Evolutionary conservation across 2,888 invertebrate species (phyloP).

Genomic region (Adelphocoris suturalis): DNA sequence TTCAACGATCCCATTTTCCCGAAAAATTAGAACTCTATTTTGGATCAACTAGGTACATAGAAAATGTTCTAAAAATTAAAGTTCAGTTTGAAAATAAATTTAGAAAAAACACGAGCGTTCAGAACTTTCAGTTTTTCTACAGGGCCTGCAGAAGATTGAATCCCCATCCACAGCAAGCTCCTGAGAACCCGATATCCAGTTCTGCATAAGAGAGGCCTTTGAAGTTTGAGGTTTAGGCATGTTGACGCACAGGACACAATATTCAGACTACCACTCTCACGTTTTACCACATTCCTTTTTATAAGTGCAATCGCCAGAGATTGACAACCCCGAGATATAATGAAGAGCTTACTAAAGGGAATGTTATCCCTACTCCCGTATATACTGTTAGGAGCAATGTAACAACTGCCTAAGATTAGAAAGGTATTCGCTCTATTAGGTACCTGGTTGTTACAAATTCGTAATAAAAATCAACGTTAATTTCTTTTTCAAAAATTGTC

Average conservation of each 20-base stretch:
- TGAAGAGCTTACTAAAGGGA: slow-evolving; percentile 49
- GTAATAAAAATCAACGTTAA: too few relatives aligned
- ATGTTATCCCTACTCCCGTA: slow-evolving; percentile 21
- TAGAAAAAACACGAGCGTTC: slow-evolving; percentile 28
- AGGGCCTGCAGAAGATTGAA: slow-evolving; percentile 51
- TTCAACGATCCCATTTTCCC: slow-evolving; percentile 7
- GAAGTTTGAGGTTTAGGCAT: slow-evolving; percentile 50
- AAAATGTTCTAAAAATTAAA: slow-evolving; percentile 16
- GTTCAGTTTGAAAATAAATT: slow-evolving; percentile 14
- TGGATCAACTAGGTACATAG: slow-evolving; percentile 25
- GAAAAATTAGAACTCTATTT: slow-evolving; percentile 25
- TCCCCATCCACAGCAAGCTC: slow-evolving; percentile 47
- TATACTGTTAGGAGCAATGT: slow-evolving; percentile 44
- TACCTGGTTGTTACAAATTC: slow-evolving; percentile 25
- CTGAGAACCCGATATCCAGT: slow-evolving; percentile 46
- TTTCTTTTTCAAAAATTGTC: too few relatives aligned
- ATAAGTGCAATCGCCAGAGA: slow-evolving; percentile 44
- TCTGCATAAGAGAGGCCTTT: slow-evolving; percentile 42
- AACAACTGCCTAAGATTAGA: slow-evolving; percentile 36
- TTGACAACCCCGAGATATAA: slow-evolving; percentile 27
- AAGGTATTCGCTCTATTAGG: slow-evolving; percentile 20
- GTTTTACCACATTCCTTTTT: slow-evolving; percentile 5
- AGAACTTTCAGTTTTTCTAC: slow-evolving; percentile 38
- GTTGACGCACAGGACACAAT: slow-evolving; percentile 47
- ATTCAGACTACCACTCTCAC: slow-evolving; percentile 44